Evolutionary conservation across 2,113 vertebrate genomes (phyloP), one percentile per base, ranked within the genome.

Genomic region (Conger conger): DNA sequence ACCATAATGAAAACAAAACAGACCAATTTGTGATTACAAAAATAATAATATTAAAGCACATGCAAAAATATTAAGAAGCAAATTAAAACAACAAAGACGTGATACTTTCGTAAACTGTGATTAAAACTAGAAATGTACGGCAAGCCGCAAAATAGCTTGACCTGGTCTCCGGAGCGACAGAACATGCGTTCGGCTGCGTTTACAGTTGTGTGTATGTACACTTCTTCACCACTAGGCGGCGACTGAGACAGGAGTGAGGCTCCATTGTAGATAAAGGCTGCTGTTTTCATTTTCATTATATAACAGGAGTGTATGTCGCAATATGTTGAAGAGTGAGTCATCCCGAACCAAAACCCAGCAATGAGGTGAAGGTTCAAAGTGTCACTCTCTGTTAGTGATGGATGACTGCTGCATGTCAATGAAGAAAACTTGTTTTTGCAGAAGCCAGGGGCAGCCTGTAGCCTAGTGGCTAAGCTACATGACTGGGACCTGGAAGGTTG

Each of bases 1-100:
- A 63, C 57, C 3, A 8, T 63, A 63, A 23, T 63, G 8, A 86
- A 86, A 90, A 92, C 89, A 11, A 27, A 86, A 42, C 4, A 76
- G 86, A 76, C 17, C 82, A 84, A 84, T 35, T 35, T 27, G 76
- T 37, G 17, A 78, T 27, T 57, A 37, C 4, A 80, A 81, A 30
- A 27, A 53, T 50, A 11, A 81, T 73, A n/a, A n/a, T n/a, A n/a
- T n/a, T n/a, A n/a, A n/a, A n/a, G n/a, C n/a, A 53, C 33, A 54
- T 23, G 27, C 82, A 79, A n/a, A 35, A 42, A 83, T 50, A 27
- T 40, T 45, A 85, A 37, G 36, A 27, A 27, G 23, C 18, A 63
- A 83, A 84, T 78, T 0, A 81, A 76, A 79, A 20, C 57, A 45
- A 83, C 50, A 2, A 80, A 38, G 50, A 80, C 82, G 18, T 76